phyloP scores from a whole-genome alignment of 2,797 vertebrate genomes.

The Ibycter americanus region DNA sequence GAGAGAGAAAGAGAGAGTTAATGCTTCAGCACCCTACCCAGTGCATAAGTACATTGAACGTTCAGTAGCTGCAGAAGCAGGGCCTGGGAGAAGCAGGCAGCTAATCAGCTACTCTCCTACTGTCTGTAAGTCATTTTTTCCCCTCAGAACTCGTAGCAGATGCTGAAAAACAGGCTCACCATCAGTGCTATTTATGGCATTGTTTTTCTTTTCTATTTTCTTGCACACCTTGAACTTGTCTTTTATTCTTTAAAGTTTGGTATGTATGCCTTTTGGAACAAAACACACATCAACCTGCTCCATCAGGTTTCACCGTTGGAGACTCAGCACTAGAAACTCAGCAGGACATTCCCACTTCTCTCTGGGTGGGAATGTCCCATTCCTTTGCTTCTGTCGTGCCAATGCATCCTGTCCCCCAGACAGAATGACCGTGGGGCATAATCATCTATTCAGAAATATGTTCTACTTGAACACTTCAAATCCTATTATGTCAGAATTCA shows the following conservation, averaged over 20 bases:
- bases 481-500: background rate
- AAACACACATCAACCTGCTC: background rate
- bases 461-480: background rate
- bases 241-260: background rate
- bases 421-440: background rate
- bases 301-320: background rate
- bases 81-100: background rate
- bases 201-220: background rate
- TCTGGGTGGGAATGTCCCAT: background rate
- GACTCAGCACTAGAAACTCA: background rate
- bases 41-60: background rate
- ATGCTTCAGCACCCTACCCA: background rate
- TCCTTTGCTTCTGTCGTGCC: background rate
- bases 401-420: background rate
- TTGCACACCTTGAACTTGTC: background rate
- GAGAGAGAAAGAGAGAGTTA: background rate
- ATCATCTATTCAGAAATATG: background rate
- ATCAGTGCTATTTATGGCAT: background rate
- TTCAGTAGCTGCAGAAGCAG: background rate
- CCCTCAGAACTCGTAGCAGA: background rate
- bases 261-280: background rate
- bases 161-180: background rate
- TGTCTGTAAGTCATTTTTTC: background rate
- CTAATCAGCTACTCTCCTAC: background rate
- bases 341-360: background rate